These are phyloP conservation scores for Sphinx pinastri DNA, from an alignment of 2,888 invertebrate genomes.

Conservation along the genomic window DNA sequence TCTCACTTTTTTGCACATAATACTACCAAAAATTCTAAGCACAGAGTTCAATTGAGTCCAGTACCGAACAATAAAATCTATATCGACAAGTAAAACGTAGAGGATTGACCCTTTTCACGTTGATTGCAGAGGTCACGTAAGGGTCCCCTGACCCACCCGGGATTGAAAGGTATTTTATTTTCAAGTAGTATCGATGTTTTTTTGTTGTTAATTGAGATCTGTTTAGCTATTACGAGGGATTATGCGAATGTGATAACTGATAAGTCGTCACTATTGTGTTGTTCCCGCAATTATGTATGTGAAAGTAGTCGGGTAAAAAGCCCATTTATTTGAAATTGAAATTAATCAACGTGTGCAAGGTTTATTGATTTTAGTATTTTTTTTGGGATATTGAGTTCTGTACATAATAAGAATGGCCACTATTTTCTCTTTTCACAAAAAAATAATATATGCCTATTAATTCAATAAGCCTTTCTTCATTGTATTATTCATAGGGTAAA, in stretches of 20 bases:
- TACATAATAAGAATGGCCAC: no score
- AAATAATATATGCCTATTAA: no score
- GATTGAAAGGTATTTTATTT: slow-evolving; percentile 24
- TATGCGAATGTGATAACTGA: not conserved
- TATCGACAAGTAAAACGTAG: slow-evolving; percentile 18
- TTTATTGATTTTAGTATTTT: no score
- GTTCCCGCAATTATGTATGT: no score
- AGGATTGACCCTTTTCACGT: slow-evolving; percentile 26
- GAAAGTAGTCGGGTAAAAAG: no score
- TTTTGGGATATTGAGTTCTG: no score
- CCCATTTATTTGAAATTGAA: no score
- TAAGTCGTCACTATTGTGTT: no score
- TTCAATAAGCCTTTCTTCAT: no score
- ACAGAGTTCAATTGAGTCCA: slow-evolving; percentile 8
- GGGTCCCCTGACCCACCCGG: slow-evolving; percentile 28
- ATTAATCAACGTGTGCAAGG: no score
- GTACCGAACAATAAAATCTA: slow-evolving; percentile 26
- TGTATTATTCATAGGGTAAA: no score
- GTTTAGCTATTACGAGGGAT: not conserved
- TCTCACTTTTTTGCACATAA: not conserved
- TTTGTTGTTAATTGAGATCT: not conserved
- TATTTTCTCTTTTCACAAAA: no score
- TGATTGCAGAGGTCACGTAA: slow-evolving; percentile 26
- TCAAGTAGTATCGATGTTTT: slow-evolving; percentile 7
- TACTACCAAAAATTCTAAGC: not conserved